Evolutionary conservation across 2,888 invertebrate species (phyloP).

Genomic region (Pyrochroa serraticornis): DNA sequence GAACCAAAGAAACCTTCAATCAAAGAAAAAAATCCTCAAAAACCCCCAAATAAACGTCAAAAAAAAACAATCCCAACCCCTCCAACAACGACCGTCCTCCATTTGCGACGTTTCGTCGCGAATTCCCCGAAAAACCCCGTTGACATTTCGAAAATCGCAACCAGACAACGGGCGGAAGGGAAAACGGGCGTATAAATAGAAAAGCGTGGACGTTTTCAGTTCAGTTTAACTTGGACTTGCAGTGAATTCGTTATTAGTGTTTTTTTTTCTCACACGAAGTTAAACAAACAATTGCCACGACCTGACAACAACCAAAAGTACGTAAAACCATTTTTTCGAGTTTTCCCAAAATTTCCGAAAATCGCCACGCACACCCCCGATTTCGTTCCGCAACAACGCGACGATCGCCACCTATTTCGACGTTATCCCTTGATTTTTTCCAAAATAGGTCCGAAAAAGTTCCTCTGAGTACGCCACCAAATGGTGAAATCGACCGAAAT

Average conservation of each 20-base stretch:
- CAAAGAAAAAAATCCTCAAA: slow-evolving; percentile 13
- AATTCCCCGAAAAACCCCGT: slow-evolving; percentile 9
- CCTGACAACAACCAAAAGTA: neutral
- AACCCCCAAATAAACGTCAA: too few relatives aligned
- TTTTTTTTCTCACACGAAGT: neutral
- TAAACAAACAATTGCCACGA: neutral
- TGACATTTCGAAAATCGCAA: slow-evolving; percentile 24
- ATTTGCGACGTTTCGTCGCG: slow-evolving; percentile 9
- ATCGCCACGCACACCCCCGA: neutral
- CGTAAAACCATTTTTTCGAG: too few relatives aligned
- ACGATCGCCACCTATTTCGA: neutral
- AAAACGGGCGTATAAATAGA: slow-evolving; percentile 44
- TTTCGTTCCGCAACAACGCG: neutral
- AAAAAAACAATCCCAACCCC: slow-evolving; percentile 7
- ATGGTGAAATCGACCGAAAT: slow-evolving; percentile 2
- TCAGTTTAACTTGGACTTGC: slow-evolving; percentile 39
- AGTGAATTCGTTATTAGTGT: neutral
- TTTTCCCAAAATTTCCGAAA: neutral
- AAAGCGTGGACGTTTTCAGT: slow-evolving; percentile 35
- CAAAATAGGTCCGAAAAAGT: slow-evolving; percentile 1
- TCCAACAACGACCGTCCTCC: slow-evolving; percentile 8
- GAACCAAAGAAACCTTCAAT: slow-evolving; percentile 48
- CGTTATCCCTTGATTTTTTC: neutral
- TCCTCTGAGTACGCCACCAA: slow-evolving; percentile 6
- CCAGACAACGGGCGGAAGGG: slow-evolving; percentile 28